A percentile compares a stretch with the other conserved stretches of the same genome.
phyloP scores from a whole-genome alignment of 2,797 vertebrate genomes.

The Spea hammondii region DNA sequence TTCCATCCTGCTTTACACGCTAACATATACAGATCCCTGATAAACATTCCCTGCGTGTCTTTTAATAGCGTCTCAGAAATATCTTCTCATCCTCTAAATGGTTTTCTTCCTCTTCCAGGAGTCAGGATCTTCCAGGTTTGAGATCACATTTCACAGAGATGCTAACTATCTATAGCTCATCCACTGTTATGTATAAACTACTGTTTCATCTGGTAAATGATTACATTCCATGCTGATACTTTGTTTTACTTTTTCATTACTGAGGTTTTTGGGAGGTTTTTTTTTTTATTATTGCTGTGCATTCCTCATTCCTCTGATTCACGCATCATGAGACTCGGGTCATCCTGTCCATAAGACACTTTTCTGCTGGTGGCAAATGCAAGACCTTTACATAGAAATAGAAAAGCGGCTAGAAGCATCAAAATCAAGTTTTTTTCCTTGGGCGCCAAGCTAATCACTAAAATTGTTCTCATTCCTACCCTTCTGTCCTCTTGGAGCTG shows the following conservation, averaged over 20 bases:
- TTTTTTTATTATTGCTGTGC: too few relatives aligned
- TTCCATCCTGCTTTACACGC: constrained; percentile 25
- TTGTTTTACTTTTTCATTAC: neutral
- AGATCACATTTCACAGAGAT: constrained; percentile 43
- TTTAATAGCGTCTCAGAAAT: constrained; percentile 26
- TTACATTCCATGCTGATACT: constrained; percentile 11
- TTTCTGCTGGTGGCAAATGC: too few relatives aligned
- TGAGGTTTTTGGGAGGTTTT: too few relatives aligned
- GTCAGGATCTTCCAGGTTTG: constrained; percentile 15
- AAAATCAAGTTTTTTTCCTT: too few relatives aligned
- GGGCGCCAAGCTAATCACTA: too few relatives aligned
- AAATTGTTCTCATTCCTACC: too few relatives aligned
- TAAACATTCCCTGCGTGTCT: neutral
- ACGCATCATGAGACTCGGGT: neutral
- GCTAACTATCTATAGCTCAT: constrained; percentile 11
- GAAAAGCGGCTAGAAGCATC: too few relatives aligned
- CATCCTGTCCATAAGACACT: too few relatives aligned
- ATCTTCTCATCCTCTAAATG: constrained; percentile 35
- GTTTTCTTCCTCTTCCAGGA: constrained; percentile 45
- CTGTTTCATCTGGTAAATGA: constrained; percentile 28
- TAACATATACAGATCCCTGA: constrained; percentile 24
- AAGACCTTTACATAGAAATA: too few relatives aligned
- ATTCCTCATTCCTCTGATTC: constrained; percentile 5
- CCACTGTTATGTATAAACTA: constrained; percentile 8
- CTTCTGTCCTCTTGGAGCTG: too few relatives aligned